These are phyloP conservation scores for Calidris pugnax DNA, from an alignment of 2,113 vertebrate genomes.

Conservation along the genomic window DNA sequence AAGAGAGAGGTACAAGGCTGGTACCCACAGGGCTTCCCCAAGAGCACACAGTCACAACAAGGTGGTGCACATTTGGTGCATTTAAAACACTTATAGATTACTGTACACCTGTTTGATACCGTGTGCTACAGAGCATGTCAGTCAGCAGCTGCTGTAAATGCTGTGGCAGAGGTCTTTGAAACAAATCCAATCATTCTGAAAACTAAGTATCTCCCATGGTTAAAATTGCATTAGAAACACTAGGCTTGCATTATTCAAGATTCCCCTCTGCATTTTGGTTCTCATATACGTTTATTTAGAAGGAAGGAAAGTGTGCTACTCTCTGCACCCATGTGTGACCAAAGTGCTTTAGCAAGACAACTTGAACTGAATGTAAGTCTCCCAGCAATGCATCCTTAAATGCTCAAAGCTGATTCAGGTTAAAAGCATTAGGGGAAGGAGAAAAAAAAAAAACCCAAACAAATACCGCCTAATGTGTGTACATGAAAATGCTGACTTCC, in stretches of 20 bases:
- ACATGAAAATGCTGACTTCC: slow-evolving; percentile 40
- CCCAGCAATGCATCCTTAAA: slow-evolving; percentile 33
- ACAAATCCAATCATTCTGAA: neutral
- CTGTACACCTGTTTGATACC: neutral
- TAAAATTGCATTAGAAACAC: slow-evolving; percentile 3
- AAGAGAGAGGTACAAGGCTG: neutral
- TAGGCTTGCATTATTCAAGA: slow-evolving; percentile 29
- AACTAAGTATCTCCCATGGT: neutral
- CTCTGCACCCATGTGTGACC: slow-evolving; percentile 25
- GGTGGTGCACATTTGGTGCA: accelerated
- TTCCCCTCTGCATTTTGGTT: neutral
- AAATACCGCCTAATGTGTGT: neutral
- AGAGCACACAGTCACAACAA: accelerated
- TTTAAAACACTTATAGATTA: neutral
- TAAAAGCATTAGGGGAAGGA: slow-evolving; percentile 47
- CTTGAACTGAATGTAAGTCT: neutral
- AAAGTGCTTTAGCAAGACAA: slow-evolving; percentile 38
- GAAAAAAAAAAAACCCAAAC: neutral
- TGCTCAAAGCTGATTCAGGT: slow-evolving; percentile 42
- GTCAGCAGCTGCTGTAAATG: neutral
- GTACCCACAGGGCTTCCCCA: neutral
- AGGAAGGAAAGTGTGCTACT: neutral
- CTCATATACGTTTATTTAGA: neutral
- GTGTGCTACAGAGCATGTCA: neutral
- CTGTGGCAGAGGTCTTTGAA: neutral